Percentiles rank a stretch among this genome's conserved stretches.
Conservation (phyloP, 2,113 vertebrate genomes). For the Tupaia tana region DNA sequence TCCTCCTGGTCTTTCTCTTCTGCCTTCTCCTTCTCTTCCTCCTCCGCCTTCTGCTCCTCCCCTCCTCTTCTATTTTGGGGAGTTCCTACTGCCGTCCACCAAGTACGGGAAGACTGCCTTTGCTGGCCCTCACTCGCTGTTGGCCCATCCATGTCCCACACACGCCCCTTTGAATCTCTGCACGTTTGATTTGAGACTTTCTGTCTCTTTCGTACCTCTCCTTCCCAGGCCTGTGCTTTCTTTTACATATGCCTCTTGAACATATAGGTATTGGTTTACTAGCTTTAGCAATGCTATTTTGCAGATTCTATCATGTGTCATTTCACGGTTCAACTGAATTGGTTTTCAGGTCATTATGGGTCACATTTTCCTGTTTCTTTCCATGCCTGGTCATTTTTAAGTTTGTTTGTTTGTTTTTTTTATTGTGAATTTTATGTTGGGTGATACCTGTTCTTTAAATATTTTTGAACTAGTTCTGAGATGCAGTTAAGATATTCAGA, state of each 20-base stretch:
- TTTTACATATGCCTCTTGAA: not conserved
- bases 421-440: conserved; percentile 7
- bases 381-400: not conserved
- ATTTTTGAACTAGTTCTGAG: conserved; percentile 8
- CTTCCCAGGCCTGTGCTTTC: not conserved
- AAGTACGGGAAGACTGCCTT: not conserved
- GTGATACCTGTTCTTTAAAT: not conserved
- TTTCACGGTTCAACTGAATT: not conserved
- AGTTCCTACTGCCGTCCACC: not conserved
- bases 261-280: not conserved
- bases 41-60: not conserved
- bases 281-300: not conserved
- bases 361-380: conserved; percentile 24
- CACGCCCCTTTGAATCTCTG: not conserved
- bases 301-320: not conserved
- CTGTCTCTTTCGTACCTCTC: not conserved
- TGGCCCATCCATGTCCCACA: not conserved
- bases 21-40: not conserved
- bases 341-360: not conserved
- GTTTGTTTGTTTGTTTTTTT: too few species aligned
- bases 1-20: too few species aligned
- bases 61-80: not conserved
- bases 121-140: not conserved
- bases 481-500: not conserved
- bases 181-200: not conserved